Base-by-base conservation (phyloP, 2,888 invertebrate genomes). In the Portevinia maculata region DNA sequence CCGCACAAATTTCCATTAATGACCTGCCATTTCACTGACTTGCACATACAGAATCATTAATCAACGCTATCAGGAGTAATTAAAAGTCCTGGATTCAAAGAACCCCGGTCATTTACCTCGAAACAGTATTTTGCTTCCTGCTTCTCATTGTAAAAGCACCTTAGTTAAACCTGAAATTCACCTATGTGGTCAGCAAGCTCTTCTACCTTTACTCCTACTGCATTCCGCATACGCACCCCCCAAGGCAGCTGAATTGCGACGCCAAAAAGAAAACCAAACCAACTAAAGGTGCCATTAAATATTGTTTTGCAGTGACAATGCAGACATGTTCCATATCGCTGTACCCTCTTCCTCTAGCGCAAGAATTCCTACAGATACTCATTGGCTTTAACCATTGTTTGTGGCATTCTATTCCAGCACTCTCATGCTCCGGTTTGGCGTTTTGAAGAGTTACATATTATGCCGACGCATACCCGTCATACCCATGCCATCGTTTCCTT, bases 241-340 rank as follows among this genome's bases (percentile, higher is more conserved):
- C 8, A 53, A 48, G 71, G 81, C 55, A 70, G 17, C 48, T 69
- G 62, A 75, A 64, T 65, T 76, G 65, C 70, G 34, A 55, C 39
- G 44, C 48, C 59, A 17, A 65, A 17, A 52, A 57, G 52, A 39
- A 21, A 13, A 48, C 30, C 41, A 53, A 60, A 69, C 34, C 50
- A 19, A 15, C 39, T 32, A 19, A 46, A 73, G 53, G 19, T 73
- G 65, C 70, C 76, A 76, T 83, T 76, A 71, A 65, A 64, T 60
- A 46, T 75, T 83, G 81, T 83, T 76, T 70, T 71, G 81, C 76
- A 76, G 71, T 76, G 71, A 71, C 81, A 83, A 83, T 83, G 81
- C 81, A 76, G 81, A 83, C 76, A 65, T 83, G 76, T 46, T 76
- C 50, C 44, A 60, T 70, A 60, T 19, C 55, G 53, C 53, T 34